Evolutionary conservation across 1,140 invertebrate species (phyloP), one percentile per base, ranked within the genome.

Genomic region (Halesus radiatus): DNA sequence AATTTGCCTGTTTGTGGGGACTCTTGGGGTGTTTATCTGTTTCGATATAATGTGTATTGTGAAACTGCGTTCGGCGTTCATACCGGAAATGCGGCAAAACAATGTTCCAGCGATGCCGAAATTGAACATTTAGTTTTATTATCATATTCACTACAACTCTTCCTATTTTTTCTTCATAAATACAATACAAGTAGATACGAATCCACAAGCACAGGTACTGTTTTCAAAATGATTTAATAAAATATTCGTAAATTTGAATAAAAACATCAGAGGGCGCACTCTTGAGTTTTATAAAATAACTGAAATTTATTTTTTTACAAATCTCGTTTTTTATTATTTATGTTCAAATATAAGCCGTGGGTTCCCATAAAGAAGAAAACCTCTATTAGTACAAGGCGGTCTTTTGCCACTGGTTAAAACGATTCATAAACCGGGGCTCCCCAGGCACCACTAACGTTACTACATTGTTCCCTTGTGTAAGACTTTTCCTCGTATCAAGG

Each of bases 391-490:
- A 70, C 37, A 50, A 70, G 66, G 66, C 66, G 66, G 66, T 20
- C 29, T 45, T 70, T 70, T 23, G 66, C 66, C 66, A 70, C 66
- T 16, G 66, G 66, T 37, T 70, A 70, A 70, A 70, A 18, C 66
- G 66, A 70, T 70, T 70, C 66, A 50, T 70, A 70, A 37, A 50
- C 66, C n/a, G 37, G 45, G 22, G 22, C 6, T 70, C 66, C 66
- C 66, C 37, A 18, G 66, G n/a, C 66, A 70, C 66, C n/a, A 45
- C n/a, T 70, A 70, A 70, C 37, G 66, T 70, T 50, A 45, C 29
- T 70, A 70, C 66, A 70, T 70, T 70, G 66, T 50, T 52, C 66
- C 66, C 66, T 66, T 50, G 52, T 70, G 62, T 64, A 64, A 29
- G 66, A 20, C 29, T 20, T n/a, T 50, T 45, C 37, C 32, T 50